These are phyloP conservation scores for Steinernema feltiae DNA, from an alignment of 1,140 invertebrate species.

Conservation along the genomic window DNA sequence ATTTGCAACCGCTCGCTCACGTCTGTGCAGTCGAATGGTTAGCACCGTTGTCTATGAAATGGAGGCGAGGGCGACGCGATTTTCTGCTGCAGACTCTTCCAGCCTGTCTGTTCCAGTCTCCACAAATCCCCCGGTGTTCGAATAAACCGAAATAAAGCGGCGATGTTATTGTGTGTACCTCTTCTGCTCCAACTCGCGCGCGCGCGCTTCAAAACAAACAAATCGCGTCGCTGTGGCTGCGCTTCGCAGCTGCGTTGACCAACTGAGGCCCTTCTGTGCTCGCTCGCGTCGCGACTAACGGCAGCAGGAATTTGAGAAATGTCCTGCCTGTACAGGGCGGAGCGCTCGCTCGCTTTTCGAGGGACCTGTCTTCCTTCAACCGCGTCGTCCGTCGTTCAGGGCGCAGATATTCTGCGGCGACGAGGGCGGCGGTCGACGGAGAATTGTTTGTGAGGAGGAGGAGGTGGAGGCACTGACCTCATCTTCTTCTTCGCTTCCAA, in stretches of 20 bases:
- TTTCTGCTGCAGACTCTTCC: too few species aligned
- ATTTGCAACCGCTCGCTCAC: too few species aligned
- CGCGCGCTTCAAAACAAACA: neutral
- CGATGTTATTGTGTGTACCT: neutral
- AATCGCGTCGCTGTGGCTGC: too few species aligned
- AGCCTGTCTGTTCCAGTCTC: neutral
- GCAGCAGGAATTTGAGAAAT: neutral
- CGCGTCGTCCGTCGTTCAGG: too few species aligned
- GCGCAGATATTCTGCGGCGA: too few species aligned
- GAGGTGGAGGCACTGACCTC: neutral
- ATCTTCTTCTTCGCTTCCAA: constrained; percentile 10
- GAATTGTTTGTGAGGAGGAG: neutral
- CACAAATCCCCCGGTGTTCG: too few species aligned
- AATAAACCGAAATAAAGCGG: too few species aligned
- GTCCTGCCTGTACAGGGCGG: neutral
- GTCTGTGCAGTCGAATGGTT: too few species aligned
- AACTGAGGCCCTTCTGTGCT: neutral
- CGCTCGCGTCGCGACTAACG: neutral
- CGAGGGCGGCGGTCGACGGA: too few species aligned
- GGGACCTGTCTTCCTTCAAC: too few species aligned
- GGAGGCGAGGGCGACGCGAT: too few species aligned
- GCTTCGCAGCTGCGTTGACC: neutral
- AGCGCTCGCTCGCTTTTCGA: neutral
- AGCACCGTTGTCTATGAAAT: too few species aligned
- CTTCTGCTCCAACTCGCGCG: neutral